Evolutionary conservation across 2,113 vertebrate genomes (phyloP), one percentile per base, ranked within the genome.

Genomic region (Cnemophilus loriae): DNA sequence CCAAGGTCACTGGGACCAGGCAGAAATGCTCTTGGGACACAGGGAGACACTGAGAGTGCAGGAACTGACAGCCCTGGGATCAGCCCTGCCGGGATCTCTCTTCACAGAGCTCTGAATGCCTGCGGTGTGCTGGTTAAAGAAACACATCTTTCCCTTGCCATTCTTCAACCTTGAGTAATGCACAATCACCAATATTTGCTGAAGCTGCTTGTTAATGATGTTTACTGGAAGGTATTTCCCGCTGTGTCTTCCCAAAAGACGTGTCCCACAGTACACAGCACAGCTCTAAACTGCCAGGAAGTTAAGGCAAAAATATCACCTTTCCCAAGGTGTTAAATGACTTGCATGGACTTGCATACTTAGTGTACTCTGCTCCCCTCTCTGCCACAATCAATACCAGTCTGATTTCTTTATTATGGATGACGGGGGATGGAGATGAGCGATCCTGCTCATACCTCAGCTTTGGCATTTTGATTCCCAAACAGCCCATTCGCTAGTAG

Each of bases 381-480:
- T 55, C 35, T 84, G 61, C 68, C 83, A 89, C 85, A 75, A 93
- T 96, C 95, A 84, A 90, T 95, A 95, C 55, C 13, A 11, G 60
- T 33, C 90, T 67, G 79, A 78, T 96, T 96, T 89, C 92, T 94
- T 90, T 71, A 92, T 92, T 79, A 5, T 33, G 69, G 85, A 1
- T 64, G 79, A 84, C 60, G 79, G 56, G 56, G 88, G 88, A 88
- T 80, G 93, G 92, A 96, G 90, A 94, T 94, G 88, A 96, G 92
- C 10, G 5, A 96, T 96, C 88, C 79, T 4, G 13, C 95, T 96
- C 93, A 60, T 93, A 71, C 79, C 71, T 96, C 95, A 94, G 93
- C 85, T 84, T 84, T 93, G 92, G 95, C 93, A 93, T 96, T 96
- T 96, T 96, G 96, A 96, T 97, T 95, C 93, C 96, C 90, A 95